Base-by-base conservation (phyloP, 1,140 invertebrate genomes). In the Nixonia krombeini region DNA sequence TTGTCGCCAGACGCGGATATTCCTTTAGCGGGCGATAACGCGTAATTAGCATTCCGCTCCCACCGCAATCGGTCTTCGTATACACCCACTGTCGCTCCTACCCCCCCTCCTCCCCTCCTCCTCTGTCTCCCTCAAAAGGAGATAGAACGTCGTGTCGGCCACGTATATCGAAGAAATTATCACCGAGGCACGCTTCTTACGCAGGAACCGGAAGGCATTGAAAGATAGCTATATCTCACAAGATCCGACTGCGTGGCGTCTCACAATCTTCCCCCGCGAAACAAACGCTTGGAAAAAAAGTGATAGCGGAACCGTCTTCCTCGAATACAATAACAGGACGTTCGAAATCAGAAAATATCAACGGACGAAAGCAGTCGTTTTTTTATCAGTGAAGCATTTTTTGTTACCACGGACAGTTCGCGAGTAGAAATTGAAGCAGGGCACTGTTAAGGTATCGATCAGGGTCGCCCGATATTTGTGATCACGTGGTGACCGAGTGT, bases 161-260 rank as follows among this genome's bases (percentile, higher is more conserved):
- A 76, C 76, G n/a, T n/a, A n/a, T n/a, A n/a, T n/a, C 1, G 16
- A 78, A 81, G 44, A 38, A 65, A 76, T 78, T 83, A 83, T 83
- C 81, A 72, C 73, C 37, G 52, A 42, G 73, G 65, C 79, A 63
- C 62, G 45, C 74, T 78, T 75, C 79, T 83, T 81, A 71, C 61
- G 69, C 79, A 81, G 81, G 80, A 83, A 83, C 81, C 78, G 81
- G 81, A 83, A 79, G 78, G 70, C 31, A 69, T 69, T 38, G 23
- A 38, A 55, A 55, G 79, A 81, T 81, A 75, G n/a, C 28, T 51
- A 49, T 81, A 81, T 80, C 75, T 76, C 64, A 56, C 63, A 80
- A 80, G 78, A 77, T 61, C 64, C 53, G 37, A 40, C 28, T 56
- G 41, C 53, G 41, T 35, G 9, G 16, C 44, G 28, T 53, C 44